Evolutionary conservation across 92 coral and sea anemone genomes (phyloP).

Genomic region (Epizoanthus scotinus): DNA sequence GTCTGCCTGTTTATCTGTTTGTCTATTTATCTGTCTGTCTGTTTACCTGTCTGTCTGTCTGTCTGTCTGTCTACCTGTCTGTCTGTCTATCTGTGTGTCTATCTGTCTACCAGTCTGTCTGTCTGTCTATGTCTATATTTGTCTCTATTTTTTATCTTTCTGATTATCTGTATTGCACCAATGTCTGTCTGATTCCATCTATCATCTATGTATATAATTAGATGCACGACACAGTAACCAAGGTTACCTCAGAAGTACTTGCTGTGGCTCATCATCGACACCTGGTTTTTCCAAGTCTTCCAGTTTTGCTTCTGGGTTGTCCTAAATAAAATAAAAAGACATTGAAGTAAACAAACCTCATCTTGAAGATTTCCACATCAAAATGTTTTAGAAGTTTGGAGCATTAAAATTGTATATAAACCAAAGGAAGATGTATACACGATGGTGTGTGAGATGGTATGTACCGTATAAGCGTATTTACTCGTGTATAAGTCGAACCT

Average conservation of each 20-base stretch:
- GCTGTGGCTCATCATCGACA: slow-evolving; percentile 99
- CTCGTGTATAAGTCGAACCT: too few relatives aligned
- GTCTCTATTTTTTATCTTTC: not conserved
- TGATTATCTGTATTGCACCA: too few relatives aligned
- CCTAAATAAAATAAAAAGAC: slow-evolving; percentile 47
- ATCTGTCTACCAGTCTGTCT: not conserved
- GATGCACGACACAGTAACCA: not conserved
- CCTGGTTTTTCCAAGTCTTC: slow-evolving; percentile 99
- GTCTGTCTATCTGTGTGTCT: not conserved
- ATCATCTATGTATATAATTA: not conserved
- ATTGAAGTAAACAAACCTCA: not conserved
- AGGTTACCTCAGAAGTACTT: slow-evolving; percentile 87
- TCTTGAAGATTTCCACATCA: not conserved
- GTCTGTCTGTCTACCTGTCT: too few relatives aligned
- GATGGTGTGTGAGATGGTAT: too few relatives aligned
- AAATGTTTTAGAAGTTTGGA: too few relatives aligned
- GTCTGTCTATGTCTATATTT: not conserved
- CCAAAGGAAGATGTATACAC: too few relatives aligned
- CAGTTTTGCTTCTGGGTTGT: slow-evolving; percentile 93
- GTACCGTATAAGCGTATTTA: too few relatives aligned
- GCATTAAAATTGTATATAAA: not conserved
- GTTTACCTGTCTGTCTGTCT: too few relatives aligned
- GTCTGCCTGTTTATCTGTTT: too few relatives aligned
- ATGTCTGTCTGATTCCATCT: too few relatives aligned
- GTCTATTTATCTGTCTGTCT: too few relatives aligned